phyloP scores from a whole-genome alignment of 2,797 vertebrate genomes.

The Sebastes matsubarae region DNA sequence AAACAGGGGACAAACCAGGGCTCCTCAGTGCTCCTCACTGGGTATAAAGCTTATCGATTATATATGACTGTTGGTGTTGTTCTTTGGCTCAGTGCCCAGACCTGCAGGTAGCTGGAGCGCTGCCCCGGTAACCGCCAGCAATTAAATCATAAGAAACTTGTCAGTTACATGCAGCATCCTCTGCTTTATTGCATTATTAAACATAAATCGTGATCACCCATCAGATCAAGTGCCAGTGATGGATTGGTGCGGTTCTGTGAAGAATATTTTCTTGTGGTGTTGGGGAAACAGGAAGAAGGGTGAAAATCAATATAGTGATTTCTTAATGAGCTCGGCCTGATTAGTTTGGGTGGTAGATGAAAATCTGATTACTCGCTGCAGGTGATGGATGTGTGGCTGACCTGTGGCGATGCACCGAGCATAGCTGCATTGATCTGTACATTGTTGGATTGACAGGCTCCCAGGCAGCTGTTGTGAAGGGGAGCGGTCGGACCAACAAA shows the following conservation, averaged over 20 bases:
- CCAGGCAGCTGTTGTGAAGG: constrained; percentile 65
- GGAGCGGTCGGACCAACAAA: constrained; percentile 48
- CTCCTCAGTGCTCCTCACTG: background rate
- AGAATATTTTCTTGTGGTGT: constrained; percentile 68
- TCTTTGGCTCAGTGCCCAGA: constrained; percentile 31
- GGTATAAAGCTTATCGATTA: constrained; percentile 1
- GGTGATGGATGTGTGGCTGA: constrained; percentile 83
- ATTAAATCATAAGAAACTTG: constrained; percentile 64
- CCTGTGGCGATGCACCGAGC: constrained; percentile 61
- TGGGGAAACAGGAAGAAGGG: constrained; percentile 61
- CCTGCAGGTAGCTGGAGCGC: constrained; percentile 22
- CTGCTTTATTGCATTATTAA: constrained; percentile 66
- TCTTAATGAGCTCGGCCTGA: constrained; percentile 82
- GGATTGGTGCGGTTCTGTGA: constrained; percentile 61
- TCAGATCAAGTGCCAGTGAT: constrained; percentile 76
- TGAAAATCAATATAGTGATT: constrained; percentile 80
- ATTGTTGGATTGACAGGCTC: constrained; percentile 71
- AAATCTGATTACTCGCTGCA: constrained; percentile 80
- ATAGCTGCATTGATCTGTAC: constrained; percentile 70
- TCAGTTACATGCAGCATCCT: constrained; percentile 57
- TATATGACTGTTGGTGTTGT: constrained; percentile 18
- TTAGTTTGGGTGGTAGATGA: constrained; percentile 82
- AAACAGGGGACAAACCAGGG: background rate
- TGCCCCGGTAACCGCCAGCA: constrained; percentile 39
- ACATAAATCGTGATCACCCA: constrained; percentile 64